Evolutionary conservation across 2,797 vertebrate species (phyloP), one percentile per base, ranked within the genome.

Genomic region (Hafferia zeledoni): DNA sequence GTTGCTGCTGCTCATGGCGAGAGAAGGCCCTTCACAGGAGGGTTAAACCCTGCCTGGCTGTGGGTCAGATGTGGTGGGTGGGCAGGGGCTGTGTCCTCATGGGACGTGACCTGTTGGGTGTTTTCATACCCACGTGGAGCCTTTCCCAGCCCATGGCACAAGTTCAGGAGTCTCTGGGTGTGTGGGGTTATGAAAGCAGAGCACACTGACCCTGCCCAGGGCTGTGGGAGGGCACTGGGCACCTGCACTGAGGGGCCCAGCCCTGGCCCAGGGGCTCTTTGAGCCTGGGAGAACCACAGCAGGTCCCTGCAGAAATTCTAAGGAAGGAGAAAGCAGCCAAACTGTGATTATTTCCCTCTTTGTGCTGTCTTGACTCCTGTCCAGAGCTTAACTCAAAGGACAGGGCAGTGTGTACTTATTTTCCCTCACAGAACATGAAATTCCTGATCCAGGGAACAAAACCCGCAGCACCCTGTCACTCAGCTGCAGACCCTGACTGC

Each of bases 341-440:
- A 27, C 17, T 53, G 3, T 20, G 46, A 31, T 52, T 20, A 12
- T 79, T 87, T 52, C 61, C 46, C 17, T 23, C 5, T 50, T 65
- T 28, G 56, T 74, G 49, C 67, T 10, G 1, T 43, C 1, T 52
- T 52, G 33, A 50, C 61, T 75, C 39, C 27, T 65, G 46, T 22
- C 17, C 27, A 39, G 49, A 60, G 71, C 46, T 44, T 20, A 68
- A 3, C 39, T 31, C 14, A 13, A 37, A 68, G 72, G 43, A 17
- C 15, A 50, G 47, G 63, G 61, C 61, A 25, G n/a, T 0, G 0
- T 25, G 27, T 43, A 5, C 17, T 1, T 14, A 0, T 53, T 75
- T 43, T 60, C 69, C 53, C 18, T 81, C 11, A 16, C 24, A 52
- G 47, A 71, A 25, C 17, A 27, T 1, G 0, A 3, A 70, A 41